These are phyloP conservation scores for Operophtera brumata DNA, from an alignment of 2,888 invertebrate genomes.

Conservation along the genomic window DNA sequence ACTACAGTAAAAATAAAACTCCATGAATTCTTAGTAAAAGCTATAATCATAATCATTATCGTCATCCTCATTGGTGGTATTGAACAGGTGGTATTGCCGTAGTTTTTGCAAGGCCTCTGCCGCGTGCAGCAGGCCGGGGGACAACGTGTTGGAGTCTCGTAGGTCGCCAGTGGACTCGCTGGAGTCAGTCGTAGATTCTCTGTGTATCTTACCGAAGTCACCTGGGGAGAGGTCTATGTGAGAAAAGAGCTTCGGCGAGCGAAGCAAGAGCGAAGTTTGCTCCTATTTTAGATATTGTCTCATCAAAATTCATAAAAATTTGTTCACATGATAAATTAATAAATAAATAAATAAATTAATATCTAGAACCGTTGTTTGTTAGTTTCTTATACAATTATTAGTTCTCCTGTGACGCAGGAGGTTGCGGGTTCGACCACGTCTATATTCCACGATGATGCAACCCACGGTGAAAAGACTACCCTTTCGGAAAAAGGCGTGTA, in stretches of 20 bases:
- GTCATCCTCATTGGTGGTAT: constrained; percentile 55
- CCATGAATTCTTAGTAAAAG: constrained; percentile 49
- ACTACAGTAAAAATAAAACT: constrained; percentile 20
- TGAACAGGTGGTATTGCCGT: constrained; percentile 59
- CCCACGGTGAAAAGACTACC: too few relatives aligned
- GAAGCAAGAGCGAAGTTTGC: too few relatives aligned
- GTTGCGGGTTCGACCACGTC: too few relatives aligned
- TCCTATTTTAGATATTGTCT: too few relatives aligned
- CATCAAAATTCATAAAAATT: too few relatives aligned
- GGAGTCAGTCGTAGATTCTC: constrained; percentile 58
- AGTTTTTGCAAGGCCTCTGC: constrained; percentile 58
- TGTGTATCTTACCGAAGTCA: constrained; percentile 55
- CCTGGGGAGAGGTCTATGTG: constrained; percentile 40
- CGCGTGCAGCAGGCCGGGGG: constrained; percentile 49
- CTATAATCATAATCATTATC: constrained; percentile 67
- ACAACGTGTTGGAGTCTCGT: constrained; percentile 51
- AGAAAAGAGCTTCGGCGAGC: not conserved
- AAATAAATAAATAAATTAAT: too few relatives aligned
- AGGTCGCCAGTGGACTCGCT: constrained; percentile 43
- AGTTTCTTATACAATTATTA: too few relatives aligned
- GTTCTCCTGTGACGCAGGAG: too few relatives aligned
- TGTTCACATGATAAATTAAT: too few relatives aligned
- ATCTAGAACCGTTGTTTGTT: too few relatives aligned
- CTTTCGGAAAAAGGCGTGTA: too few relatives aligned
- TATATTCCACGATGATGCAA: too few relatives aligned